phyloP scores from a whole-genome alignment of 2,113 vertebrate genomes.

The Lota lota region DNA sequence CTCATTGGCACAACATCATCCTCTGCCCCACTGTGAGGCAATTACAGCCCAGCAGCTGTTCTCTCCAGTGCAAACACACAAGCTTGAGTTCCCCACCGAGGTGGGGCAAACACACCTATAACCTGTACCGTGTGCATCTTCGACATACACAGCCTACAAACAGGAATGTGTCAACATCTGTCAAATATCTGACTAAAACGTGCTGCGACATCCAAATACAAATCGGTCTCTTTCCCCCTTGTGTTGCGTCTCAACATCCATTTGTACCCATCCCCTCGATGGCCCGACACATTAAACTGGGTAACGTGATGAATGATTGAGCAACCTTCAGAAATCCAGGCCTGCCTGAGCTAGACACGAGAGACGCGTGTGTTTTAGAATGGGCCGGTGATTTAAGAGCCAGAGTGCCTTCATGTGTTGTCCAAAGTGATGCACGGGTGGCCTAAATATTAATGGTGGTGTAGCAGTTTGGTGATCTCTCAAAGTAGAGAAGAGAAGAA shows the following conservation, averaged over 20 bases:
- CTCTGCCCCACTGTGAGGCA: conserved; percentile 35
- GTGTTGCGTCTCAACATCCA: conserved; percentile 10
- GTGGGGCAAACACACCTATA: background rate
- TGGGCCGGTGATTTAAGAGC: conserved; percentile 56
- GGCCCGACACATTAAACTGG: conserved; percentile 30
- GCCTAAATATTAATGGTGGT: conserved; percentile 64
- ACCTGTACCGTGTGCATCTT: background rate
- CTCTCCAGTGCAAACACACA: conserved; percentile 23
- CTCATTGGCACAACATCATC: conserved; percentile 15
- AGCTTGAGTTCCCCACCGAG: background rate
- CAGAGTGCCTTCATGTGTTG: conserved; percentile 50
- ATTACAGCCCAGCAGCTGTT: conserved; percentile 45
- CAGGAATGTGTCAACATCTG: background rate
- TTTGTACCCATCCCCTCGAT: conserved; percentile 24
- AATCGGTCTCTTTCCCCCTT: conserved; percentile 12
- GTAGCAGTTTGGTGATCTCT: conserved; percentile 20
- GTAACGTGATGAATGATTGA: conserved; percentile 51
- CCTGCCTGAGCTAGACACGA: conserved; percentile 38
- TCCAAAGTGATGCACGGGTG: conserved; percentile 49
- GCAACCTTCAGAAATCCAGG: conserved; percentile 26
- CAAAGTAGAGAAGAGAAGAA: conserved; percentile 8
- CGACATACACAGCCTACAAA: background rate
- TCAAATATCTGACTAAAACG: conserved; percentile 20
- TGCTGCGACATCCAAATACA: conserved; percentile 8
- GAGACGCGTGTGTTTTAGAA: conserved; percentile 39